Percentiles rank a stretch among this genome's conserved stretches.
Conservation (phyloP, 2,888 invertebrate species). For the Pachymerium ferrugineum region DNA sequence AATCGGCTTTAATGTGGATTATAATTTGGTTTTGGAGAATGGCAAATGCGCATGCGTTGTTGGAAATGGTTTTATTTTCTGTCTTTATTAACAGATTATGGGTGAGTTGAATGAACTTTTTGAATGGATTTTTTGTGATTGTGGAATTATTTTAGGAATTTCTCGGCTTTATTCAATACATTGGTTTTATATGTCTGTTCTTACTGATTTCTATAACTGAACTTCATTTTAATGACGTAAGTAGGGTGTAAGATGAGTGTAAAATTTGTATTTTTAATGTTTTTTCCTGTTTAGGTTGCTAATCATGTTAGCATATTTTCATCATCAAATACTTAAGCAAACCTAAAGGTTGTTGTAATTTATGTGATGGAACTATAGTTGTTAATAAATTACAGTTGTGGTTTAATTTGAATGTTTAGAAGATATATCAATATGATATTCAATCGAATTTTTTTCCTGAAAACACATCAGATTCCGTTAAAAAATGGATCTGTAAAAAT, state of each 20-base stretch:
- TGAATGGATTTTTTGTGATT: not conserved
- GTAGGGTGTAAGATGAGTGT: not conserved
- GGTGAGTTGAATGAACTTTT: conserved; percentile 46
- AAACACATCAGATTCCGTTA: too few species aligned
- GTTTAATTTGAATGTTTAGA: too few species aligned
- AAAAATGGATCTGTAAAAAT: too few species aligned
- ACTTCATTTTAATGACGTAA: conserved; percentile 52
- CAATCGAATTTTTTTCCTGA: too few species aligned
- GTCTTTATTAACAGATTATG: conserved; percentile 76
- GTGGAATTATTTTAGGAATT: conserved; percentile 51
- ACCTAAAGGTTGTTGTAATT: too few species aligned
- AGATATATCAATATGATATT: too few species aligned
- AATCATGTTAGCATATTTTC: not conserved
- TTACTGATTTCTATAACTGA: conserved; percentile 65
- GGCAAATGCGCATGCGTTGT: conserved; percentile 69
- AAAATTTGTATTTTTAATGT: not conserved
- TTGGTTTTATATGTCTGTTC: conserved; percentile 63
- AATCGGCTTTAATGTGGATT: conserved; percentile 66
- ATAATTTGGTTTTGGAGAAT: conserved; percentile 71
- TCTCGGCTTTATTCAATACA: conserved; percentile 62
- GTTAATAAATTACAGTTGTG: too few species aligned
- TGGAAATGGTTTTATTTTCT: conserved; percentile 66
- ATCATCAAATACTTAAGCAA: too few species aligned
- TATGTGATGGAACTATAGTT: too few species aligned
- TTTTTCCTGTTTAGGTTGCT: not conserved